A percentile compares a stretch with the other conserved stretches of the same genome.
Conservation (phyloP, 2,113 vertebrate species). For the Columba janthina region DNA sequence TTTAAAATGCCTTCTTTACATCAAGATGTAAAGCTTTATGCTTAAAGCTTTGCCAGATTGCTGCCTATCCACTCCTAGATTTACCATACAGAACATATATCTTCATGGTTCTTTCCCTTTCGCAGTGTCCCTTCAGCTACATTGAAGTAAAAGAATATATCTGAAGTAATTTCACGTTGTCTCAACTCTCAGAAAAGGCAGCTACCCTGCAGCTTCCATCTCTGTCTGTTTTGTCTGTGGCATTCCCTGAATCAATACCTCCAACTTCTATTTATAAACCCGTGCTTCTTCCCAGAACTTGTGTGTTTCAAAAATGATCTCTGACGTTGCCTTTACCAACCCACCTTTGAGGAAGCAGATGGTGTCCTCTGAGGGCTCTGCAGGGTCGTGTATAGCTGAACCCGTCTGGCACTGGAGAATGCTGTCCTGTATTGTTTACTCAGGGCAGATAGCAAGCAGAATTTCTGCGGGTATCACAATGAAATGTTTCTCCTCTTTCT, state of each 20-base stretch:
- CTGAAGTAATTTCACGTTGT: not conserved
- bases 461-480: not conserved
- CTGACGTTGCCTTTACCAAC: not conserved
- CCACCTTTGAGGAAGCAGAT: not conserved
- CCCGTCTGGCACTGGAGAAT: not conserved
- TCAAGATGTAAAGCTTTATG: not conserved
- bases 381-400: not conserved
- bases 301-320: not conserved
- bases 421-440: not conserved
- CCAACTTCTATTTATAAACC: not conserved
- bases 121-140: not conserved
- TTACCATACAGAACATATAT: not conserved
- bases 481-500: not conserved
- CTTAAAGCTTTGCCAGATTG: not conserved
- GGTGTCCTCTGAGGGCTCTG: not conserved
- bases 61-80: not conserved
- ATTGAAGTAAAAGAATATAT: not conserved
- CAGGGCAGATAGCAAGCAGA: not conserved
- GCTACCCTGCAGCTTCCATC: not conserved
- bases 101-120: not conserved
- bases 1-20: not conserved
- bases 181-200: not conserved
- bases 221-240: not conserved
- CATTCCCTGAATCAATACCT: not conserved
- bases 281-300: not conserved